Percentiles rank a stretch among this genome's conserved stretches.
Evolutionary conservation across 2,113 vertebrate genomes (phyloP).

Genomic region (Cricetomys ansorgei): DNA sequence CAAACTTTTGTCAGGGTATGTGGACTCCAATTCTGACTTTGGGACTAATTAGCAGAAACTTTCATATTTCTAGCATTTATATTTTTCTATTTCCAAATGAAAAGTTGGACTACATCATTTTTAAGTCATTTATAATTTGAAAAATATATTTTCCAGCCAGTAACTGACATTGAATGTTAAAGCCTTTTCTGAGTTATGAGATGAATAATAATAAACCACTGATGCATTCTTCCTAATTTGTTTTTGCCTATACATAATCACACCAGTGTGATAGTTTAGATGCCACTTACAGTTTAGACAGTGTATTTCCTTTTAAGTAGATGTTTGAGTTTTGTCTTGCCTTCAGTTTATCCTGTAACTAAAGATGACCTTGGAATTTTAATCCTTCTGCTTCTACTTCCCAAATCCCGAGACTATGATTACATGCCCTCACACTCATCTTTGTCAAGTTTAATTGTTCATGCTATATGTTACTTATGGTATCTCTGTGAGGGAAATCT

Average conservation of each 20-base stretch:
- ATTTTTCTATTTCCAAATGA: neutral
- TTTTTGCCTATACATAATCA: neutral
- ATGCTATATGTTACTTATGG: neutral
- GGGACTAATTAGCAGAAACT: neutral
- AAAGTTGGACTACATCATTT: neutral
- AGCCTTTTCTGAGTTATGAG: neutral
- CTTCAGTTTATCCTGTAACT: neutral
- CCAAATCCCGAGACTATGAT: neutral
- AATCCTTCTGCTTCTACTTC: neutral
- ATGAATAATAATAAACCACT: neutral
- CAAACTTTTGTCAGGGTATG: neutral
- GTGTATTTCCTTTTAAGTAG: neutral
- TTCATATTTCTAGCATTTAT: neutral
- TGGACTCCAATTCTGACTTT: neutral
- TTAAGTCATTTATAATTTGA: neutral
- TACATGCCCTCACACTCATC: too few relatives aligned
- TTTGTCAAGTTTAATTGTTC: neutral
- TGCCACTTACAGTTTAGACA: neutral
- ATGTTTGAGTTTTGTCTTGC: neutral
- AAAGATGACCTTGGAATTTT: neutral
- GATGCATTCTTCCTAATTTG: neutral
- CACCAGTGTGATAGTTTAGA: neutral
- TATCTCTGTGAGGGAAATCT: neutral
- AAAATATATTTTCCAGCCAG: neutral
- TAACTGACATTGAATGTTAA: neutral